These are phyloP conservation scores for Neoniphon sammara DNA, from an alignment of 2,797 vertebrate species.

Conservation along the genomic window DNA sequence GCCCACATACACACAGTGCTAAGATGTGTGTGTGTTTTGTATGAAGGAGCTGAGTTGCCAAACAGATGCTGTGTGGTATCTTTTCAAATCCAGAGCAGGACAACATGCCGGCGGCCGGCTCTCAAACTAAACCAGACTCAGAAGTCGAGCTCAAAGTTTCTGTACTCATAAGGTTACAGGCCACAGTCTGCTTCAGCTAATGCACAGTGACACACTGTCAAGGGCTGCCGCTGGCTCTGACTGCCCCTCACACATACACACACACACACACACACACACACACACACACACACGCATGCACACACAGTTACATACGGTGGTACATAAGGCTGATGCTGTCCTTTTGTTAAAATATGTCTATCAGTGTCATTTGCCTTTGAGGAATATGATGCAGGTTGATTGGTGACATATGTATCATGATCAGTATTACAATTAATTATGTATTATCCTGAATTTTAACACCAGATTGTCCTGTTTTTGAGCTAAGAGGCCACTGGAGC, in stretches of 20 bases:
- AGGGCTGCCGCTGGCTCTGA: conserved; percentile 1
- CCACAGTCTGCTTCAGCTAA: conserved; percentile 35
- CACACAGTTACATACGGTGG: neutral
- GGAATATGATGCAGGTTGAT: too few relatives aligned
- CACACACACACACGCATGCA: conserved; percentile 5
- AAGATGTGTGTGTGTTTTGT: conserved; percentile 43
- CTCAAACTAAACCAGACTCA: conserved; percentile 19
- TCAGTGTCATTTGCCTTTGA: too few relatives aligned
- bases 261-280: conserved; percentile 6
- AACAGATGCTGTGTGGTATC: conserved; percentile 27
- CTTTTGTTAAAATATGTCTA: too few relatives aligned
- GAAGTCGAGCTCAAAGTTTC: conserved; percentile 29
- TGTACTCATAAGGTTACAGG: conserved; percentile 31
- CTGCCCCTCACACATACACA: conserved; percentile 4
- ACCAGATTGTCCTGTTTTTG: too few relatives aligned
- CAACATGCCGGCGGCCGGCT: neutral
- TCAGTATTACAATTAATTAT: too few relatives aligned
- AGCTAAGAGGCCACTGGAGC: too few relatives aligned
- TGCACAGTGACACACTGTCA: conserved; percentile 21
- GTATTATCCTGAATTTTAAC: too few relatives aligned
- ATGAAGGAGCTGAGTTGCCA: conserved; percentile 32
- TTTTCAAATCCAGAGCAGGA: neutral
- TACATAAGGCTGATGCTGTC: too few relatives aligned
- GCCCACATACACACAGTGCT: neutral
- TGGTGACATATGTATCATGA: too few relatives aligned